Base-by-base conservation (phyloP, 1,140 invertebrate genomes). In the Chironomus striatipennis region DNA sequence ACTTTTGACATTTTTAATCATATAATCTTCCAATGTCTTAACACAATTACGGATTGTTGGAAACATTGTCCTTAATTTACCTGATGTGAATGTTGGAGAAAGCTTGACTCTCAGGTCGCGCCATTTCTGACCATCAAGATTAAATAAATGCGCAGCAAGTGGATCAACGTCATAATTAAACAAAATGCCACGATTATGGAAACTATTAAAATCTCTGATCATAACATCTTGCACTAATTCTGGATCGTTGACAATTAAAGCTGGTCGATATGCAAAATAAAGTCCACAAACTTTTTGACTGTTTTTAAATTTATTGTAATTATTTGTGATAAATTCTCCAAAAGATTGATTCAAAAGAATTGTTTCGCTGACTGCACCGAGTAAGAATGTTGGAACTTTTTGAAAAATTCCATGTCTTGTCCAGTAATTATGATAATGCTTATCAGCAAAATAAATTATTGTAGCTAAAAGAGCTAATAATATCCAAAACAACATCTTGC, bases 41-140 rank as follows among this genome's bases (percentile, higher is more conserved):
- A 78, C 76, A 42, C 77, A 77, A 17, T 80, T 76, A 20, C 76
- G 74, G 15, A 85, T 76, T 3, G 84, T 77, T 75, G 81, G 80
- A 75, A 85, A 85, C 83, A 86, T 85, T 18, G 79, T 77, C 72
- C 83, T 86, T 6, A 87, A 75, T 78, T 86, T 86, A 12, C 83
- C 47, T 0, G 83, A 83, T 0, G 85, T 84, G 72, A 87, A 86
- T 9, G 80, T 80, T 2, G 85, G 84, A 2, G 84, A 83, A 15
- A 85, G 74, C 74, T 80, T 81, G 24, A 75, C 74, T 67, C 84
- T 76, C 0, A 83, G 64, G 18, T 77, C 74, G 75, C 77, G 82
- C 86, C 86, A 87, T 70, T 73, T 24, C 47, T 75, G 8, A 73
- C 83, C 84, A 4, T 79, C 78, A 0, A 80, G 74, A 67, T 83